A percentile compares a stretch with the other conserved stretches of the same genome.
phyloP scores from a whole-genome alignment of 2,797 vertebrate genomes.

The Limosa lapponica region DNA sequence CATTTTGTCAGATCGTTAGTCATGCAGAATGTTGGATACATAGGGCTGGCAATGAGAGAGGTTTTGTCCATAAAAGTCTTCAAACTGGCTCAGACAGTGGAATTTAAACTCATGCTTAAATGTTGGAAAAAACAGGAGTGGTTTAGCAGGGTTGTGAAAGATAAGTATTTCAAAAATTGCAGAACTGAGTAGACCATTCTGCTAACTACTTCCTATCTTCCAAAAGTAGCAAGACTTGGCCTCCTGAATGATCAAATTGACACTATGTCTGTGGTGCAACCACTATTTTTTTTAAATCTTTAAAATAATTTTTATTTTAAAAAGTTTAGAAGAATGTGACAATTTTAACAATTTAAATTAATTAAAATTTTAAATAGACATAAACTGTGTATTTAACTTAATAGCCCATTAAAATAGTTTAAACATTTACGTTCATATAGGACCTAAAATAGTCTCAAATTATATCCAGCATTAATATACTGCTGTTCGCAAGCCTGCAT shows the following conservation, averaged over 20 bases:
- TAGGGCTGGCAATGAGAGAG: not conserved
- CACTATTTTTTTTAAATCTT: not conserved
- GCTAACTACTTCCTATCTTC: not conserved
- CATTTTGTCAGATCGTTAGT: not conserved
- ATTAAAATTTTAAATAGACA: not conserved
- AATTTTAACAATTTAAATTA: not conserved
- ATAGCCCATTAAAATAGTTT: not conserved
- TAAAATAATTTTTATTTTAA: not conserved
- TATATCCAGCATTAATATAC: not conserved
- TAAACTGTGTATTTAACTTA: not conserved
- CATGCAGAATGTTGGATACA: not conserved
- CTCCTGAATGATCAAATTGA: not conserved
- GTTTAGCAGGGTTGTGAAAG: not conserved
- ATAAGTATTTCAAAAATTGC: not conserved
- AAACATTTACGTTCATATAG: not conserved
- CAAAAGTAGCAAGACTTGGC: not conserved
- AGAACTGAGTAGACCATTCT: not conserved
- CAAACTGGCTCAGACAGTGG: not conserved
- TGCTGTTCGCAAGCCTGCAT: fast-evolving
- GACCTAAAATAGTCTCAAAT: not conserved
- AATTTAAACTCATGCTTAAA: not conserved
- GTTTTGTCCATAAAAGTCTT: not conserved
- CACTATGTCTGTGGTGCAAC: not conserved
- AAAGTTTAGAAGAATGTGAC: not conserved
- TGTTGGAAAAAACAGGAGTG: not conserved